Percentiles rank a stretch among this genome's conserved stretches.
These are phyloP conservation scores for Periophthalmodon schlosseri DNA, from an alignment of 2,113 vertebrate genomes.

Conservation along the genomic window DNA sequence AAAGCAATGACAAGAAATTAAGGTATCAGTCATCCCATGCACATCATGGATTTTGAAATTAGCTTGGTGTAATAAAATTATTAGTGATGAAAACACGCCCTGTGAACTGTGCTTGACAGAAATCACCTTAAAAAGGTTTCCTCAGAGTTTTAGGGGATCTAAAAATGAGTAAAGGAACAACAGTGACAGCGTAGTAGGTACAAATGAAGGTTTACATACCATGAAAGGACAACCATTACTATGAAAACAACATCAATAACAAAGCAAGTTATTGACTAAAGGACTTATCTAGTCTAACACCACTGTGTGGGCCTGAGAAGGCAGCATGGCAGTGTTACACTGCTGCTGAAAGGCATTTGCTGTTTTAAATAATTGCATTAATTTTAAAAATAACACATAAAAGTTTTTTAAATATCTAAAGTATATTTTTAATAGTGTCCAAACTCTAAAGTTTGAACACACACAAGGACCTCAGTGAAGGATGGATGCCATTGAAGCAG, in stretches of 20 bases:
- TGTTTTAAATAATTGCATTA: constrained; percentile 8
- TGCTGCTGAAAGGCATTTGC: constrained; percentile 63
- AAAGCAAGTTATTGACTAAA: constrained; percentile 59
- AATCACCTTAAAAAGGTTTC: constrained; percentile 42
- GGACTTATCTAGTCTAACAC: constrained; percentile 39
- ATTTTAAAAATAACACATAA: background rate
- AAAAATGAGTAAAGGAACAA: constrained; percentile 60
- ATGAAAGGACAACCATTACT: constrained; percentile 67
- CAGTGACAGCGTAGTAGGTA: constrained; percentile 57
- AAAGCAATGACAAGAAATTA: constrained; percentile 50
- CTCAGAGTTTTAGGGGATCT: constrained; percentile 46
- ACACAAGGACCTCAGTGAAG: background rate
- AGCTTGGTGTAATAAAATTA: constrained; percentile 36
- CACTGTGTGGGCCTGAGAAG: constrained; percentile 43
- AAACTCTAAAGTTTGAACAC: background rate
- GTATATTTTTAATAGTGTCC: background rate
- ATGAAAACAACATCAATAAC: constrained; percentile 64
- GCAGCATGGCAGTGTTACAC: constrained; percentile 53
- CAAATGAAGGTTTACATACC: constrained; percentile 71
- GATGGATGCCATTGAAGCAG: constrained; percentile 60
- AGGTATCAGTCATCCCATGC: constrained; percentile 61
- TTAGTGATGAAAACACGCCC: constrained; percentile 38
- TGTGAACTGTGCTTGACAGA: constrained; percentile 45
- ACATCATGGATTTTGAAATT: constrained; percentile 55
- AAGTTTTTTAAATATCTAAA: background rate